These are phyloP conservation scores for Heliconius charithonia DNA, from an alignment of 2,888 invertebrate genomes.

Conservation along the genomic window DNA sequence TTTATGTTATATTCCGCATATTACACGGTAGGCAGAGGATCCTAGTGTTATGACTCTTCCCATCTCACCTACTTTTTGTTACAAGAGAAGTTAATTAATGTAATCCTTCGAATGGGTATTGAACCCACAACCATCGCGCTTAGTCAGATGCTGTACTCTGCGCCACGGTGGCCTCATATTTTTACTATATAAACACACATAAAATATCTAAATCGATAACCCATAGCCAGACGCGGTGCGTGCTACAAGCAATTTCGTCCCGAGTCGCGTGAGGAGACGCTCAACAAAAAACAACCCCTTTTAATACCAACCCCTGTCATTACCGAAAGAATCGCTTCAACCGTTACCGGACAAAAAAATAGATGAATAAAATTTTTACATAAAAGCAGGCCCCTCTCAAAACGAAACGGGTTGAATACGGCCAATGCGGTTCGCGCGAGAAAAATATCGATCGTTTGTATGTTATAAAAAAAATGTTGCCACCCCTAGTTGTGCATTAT, in stretches of 20 bases:
- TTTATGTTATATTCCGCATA: too few relatives aligned
- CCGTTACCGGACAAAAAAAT: slow-evolving; percentile 78
- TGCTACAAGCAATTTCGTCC: slow-evolving; percentile 69
- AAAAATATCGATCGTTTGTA: slow-evolving; percentile 73
- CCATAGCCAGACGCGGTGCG: slow-evolving; percentile 57
- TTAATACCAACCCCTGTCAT: slow-evolving; percentile 73
- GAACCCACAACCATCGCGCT: neutral
- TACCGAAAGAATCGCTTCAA: slow-evolving; percentile 76
- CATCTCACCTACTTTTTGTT: too few relatives aligned
- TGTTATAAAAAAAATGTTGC: slow-evolving; percentile 71
- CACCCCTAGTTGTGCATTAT: slow-evolving; percentile 70
- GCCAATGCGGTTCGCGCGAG: slow-evolving; percentile 71
- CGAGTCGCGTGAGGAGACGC: slow-evolving; percentile 73
- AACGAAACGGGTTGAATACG: slow-evolving; percentile 59
- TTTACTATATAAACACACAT: slow-evolving; percentile 16
- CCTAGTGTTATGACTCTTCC: too few relatives aligned
- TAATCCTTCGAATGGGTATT: neutral
- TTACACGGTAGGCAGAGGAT: too few relatives aligned
- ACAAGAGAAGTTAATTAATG: too few relatives aligned
- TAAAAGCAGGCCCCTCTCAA: slow-evolving; percentile 74
- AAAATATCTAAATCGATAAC: slow-evolving; percentile 51
- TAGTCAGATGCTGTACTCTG: neutral
- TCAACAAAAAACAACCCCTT: slow-evolving; percentile 73
- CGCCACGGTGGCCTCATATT: neutral
- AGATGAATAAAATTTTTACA: slow-evolving; percentile 76